These are phyloP conservation scores for Calyptomena viridis DNA, from an alignment of 2,113 vertebrate genomes.

Conservation along the genomic window DNA sequence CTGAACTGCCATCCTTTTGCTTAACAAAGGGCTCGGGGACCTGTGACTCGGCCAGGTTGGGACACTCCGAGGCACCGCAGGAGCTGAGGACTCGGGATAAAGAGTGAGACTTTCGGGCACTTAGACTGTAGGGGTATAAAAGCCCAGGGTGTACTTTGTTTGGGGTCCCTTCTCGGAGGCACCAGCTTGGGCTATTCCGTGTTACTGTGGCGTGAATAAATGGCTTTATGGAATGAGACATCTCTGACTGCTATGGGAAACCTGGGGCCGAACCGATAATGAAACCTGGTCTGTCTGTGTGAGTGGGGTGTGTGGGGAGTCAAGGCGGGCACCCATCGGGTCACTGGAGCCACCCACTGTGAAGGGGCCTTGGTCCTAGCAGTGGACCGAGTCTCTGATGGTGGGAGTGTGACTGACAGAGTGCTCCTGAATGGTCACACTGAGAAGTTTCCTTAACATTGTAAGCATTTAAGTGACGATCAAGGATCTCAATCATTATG, in stretches of 20 bases:
- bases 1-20: not conserved
- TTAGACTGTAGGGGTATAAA: not conserved
- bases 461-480: not conserved
- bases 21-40: accelerated
- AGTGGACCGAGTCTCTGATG: too few relatives aligned
- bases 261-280: accelerated
- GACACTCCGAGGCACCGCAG: accelerated
- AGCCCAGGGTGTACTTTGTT: not conserved
- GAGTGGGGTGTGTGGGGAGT: not conserved
- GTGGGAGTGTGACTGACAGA: not conserved
- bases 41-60: not conserved
- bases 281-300: not conserved
- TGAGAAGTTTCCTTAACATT: not conserved
- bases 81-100: not conserved
- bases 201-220: accelerated
- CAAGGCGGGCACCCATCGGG: too few relatives aligned
- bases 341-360: accelerated
- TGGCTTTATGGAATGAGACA: not conserved
- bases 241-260: not conserved
- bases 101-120: accelerated
- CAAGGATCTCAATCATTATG: not conserved
- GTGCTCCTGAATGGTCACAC: too few relatives aligned
- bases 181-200: accelerated
- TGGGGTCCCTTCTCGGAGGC: accelerated
- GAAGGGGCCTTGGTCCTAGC: accelerated